Evolutionary conservation across 2,888 invertebrate species (phyloP).

Genomic region (Lacanobia wlatinum): DNA sequence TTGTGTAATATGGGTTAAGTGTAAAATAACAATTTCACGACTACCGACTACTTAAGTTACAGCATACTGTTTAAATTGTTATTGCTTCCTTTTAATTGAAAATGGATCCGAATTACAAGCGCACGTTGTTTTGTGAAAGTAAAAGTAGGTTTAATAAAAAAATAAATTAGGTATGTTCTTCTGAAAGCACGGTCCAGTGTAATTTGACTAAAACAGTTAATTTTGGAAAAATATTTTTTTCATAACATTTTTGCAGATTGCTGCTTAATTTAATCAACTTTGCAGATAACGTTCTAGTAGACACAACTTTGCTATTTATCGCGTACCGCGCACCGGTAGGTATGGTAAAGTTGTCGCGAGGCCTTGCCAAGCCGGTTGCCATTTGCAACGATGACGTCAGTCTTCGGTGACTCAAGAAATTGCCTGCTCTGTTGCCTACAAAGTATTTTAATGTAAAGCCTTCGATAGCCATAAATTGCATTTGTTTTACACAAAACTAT

Average conservation of each 20-base stretch:
- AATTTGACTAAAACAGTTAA: no score
- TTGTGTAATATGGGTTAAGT: background rate
- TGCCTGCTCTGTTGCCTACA: slow-evolving; percentile 68
- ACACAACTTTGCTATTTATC: slow-evolving; percentile 49
- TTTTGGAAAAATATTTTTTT: no score
- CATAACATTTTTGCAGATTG: no score
- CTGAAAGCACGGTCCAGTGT: background rate
- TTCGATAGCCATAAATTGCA: slow-evolving; percentile 68
- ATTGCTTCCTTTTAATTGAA: slow-evolving; percentile 8
- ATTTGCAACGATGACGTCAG: slow-evolving; percentile 85
- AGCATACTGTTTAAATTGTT: background rate
- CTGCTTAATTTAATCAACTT: background rate
- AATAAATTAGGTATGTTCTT: background rate
- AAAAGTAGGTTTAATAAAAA: background rate
- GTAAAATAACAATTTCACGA: slow-evolving; percentile 10
- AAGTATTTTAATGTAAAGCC: slow-evolving; percentile 72
- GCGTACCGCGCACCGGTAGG: slow-evolving; percentile 51
- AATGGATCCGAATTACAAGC: background rate
- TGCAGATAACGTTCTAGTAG: slow-evolving; percentile 13
- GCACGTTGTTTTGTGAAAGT: background rate
- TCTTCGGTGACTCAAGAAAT: slow-evolving; percentile 77
- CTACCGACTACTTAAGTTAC: background rate
- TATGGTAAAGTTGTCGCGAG: slow-evolving; percentile 70
- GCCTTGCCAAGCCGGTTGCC: slow-evolving; percentile 81
- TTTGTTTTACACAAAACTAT: slow-evolving; percentile 67